Percentiles rank a stretch among this genome's conserved stretches.
Evolutionary conservation across 2,888 invertebrate species (phyloP).

Genomic region (Eristalis pertinax): DNA sequence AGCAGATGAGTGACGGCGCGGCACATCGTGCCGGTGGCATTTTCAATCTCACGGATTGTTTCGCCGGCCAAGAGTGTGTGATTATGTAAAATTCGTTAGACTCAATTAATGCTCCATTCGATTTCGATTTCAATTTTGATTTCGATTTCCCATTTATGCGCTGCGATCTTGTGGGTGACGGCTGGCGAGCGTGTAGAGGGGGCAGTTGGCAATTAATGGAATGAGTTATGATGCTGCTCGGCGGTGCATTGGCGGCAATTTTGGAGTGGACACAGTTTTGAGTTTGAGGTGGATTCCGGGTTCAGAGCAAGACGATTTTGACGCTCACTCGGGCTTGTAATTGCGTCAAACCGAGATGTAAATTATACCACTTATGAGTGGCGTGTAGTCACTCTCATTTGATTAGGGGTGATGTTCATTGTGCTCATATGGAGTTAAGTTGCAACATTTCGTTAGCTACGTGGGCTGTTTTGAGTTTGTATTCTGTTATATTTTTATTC

Average conservation of each 20-base stretch:
- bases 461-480: neutral
- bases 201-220: constrained; percentile 60
- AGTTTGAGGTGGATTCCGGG: constrained; percentile 29
- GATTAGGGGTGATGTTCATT: neutral
- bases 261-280: constrained; percentile 13
- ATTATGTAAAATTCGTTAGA: constrained; percentile 58
- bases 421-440: neutral
- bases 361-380: constrained; percentile 39
- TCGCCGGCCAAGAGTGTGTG: constrained; percentile 29
- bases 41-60: constrained; percentile 42
- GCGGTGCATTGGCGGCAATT: constrained; percentile 6
- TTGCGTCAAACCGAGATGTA: constrained; percentile 56
- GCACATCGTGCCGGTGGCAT: constrained; percentile 45
- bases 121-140: constrained; percentile 40
- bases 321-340: constrained; percentile 53
- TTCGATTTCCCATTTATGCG: constrained; percentile 16
- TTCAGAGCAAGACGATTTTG: constrained; percentile 28
- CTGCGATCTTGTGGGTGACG: neutral
- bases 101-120: constrained; percentile 50
- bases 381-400: neutral
- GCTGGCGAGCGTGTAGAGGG: neutral
- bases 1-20: constrained; percentile 17
- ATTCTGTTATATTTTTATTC: neutral
- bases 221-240: constrained; percentile 56
- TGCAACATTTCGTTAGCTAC: neutral